Percentiles rank a stretch among this genome's conserved stretches.
These are phyloP conservation scores for Sebastiscus tertius DNA, from an alignment of 2,797 vertebrate genomes.

Conservation along the genomic window DNA sequence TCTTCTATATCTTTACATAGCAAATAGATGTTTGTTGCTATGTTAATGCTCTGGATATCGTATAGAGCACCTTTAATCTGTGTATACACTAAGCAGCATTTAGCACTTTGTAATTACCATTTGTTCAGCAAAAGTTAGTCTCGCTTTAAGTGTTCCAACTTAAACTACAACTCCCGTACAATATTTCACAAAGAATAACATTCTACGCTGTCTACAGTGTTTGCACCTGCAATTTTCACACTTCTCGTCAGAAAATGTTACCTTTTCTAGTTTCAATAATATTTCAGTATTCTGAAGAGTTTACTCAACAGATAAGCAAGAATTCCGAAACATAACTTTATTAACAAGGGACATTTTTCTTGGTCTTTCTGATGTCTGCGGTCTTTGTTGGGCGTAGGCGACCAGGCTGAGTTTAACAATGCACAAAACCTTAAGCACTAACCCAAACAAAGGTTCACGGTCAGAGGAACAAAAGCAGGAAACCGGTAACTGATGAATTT, in stretches of 20 bases:
- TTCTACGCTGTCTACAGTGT: not conserved
- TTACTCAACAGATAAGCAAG: not conserved
- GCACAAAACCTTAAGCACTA: constrained; percentile 21
- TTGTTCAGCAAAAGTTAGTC: not conserved
- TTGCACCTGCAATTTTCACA: not conserved
- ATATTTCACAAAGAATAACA: not conserved
- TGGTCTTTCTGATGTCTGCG: not conserved
- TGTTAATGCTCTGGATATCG: not conserved
- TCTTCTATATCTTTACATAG: too few species aligned
- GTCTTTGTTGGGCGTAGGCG: constrained; percentile 31
- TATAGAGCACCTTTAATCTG: not conserved
- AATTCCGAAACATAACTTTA: not conserved
- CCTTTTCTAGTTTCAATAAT: not conserved
- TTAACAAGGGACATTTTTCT: constrained; percentile 15
- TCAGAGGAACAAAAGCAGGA: constrained; percentile 72
- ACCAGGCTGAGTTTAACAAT: constrained; percentile 35
- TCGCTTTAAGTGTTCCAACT: not conserved
- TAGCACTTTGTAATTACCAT: not conserved
- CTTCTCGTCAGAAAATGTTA: not conserved
- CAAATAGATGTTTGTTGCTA: not conserved
- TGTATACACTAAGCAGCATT: not conserved
- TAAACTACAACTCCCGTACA: not conserved
- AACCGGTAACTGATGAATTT: constrained; percentile 36
- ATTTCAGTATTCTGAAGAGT: not conserved
- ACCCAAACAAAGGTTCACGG: constrained; percentile 45